A percentile compares a stretch with the other conserved stretches of the same genome.
Conservation (phyloP, 2,113 vertebrate genomes). For the Synodontis membranacea region DNA sequence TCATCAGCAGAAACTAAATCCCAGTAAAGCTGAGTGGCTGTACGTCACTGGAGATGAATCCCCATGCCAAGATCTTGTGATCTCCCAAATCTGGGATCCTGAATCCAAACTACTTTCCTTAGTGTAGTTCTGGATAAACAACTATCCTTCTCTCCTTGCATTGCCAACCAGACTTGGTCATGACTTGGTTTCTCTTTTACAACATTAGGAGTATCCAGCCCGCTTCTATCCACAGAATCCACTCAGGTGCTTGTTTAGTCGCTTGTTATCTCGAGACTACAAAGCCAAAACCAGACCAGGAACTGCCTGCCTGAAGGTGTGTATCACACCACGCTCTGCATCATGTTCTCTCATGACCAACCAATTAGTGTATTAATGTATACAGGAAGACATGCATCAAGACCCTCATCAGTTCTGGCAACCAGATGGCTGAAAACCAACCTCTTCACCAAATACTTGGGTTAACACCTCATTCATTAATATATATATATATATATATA, state of each 20-base stretch:
- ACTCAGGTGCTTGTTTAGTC: no score
- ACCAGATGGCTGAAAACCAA: background rate
- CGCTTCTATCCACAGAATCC: background rate
- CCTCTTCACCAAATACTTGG: background rate
- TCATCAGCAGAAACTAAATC: background rate
- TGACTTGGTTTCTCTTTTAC: background rate
- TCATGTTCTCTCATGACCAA: background rate
- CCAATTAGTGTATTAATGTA: no score
- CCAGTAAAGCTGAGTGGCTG: no score
- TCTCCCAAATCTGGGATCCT: background rate
- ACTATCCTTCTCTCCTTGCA: background rate
- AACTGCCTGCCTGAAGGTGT: background rate
- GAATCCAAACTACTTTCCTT: background rate
- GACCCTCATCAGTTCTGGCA: background rate
- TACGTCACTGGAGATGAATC: background rate
- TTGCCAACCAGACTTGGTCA: background rate
- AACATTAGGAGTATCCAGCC: background rate
- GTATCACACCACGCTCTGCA: background rate
- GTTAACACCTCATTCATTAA: background rate
- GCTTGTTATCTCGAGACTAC: background rate
- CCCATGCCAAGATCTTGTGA: background rate
- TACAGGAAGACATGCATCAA: background rate
- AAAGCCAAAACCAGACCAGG: background rate
- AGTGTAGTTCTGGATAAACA: background rate
- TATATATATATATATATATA: no score